Evolutionary conservation across 2,797 vertebrate species (phyloP).

Genomic region (Coregonus sp.): DNA sequence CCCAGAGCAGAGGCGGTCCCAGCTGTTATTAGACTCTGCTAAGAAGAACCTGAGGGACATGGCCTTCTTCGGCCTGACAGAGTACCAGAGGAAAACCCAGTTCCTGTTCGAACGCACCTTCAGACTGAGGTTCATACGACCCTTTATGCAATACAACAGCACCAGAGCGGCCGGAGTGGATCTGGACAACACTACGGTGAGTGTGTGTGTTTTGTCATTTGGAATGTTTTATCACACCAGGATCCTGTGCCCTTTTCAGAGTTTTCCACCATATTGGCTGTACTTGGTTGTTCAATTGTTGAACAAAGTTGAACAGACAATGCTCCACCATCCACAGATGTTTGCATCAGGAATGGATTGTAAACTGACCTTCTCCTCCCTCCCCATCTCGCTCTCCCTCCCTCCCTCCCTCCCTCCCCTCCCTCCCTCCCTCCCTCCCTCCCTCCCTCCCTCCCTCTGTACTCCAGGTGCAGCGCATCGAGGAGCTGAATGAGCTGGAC

Average conservation of each 20-base stretch:
- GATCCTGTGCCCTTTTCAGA: too few species aligned
- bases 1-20: conserved; percentile 91
- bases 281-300: neutral
- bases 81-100: conserved; percentile 99
- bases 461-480: conserved; percentile 83
- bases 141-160: conserved; percentile 99
- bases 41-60: conserved; percentile 98
- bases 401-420: too few species aligned
- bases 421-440: too few species aligned
- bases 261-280: too few species aligned
- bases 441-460: too few species aligned
- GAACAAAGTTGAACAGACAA: neutral
- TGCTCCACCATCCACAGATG: neutral
- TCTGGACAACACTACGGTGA: conserved; percentile 85
- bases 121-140: conserved; percentile 93
- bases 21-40: conserved; percentile 93
- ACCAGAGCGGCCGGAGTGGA: conserved; percentile 94
- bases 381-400: too few species aligned
- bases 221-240: too few species aligned
- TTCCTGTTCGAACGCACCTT: conserved; percentile 99
- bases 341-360: neutral
- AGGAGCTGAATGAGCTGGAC: conserved; percentile 96
- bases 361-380: neutral
- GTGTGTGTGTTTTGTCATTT: conserved; percentile 24
- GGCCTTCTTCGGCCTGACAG: conserved; percentile 97